phyloP scores from a whole-genome alignment of 2,888 invertebrate genomes.

The Alentia gelatinosa region DNA sequence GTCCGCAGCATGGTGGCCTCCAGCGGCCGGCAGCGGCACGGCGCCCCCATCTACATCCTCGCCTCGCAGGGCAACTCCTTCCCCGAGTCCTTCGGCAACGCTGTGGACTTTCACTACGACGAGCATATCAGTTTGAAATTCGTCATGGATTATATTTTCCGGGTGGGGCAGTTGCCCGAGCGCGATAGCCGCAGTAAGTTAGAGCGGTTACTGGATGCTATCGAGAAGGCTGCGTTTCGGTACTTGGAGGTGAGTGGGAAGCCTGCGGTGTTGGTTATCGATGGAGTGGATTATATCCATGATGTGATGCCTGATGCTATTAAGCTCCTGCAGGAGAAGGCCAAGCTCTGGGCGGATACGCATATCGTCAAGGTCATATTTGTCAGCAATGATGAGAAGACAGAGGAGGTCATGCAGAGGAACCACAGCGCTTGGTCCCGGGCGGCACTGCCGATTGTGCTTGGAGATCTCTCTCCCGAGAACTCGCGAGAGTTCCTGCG shows the following conservation, averaged over 20 bases:
- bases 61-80: slow-evolving; percentile 64
- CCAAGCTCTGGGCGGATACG: slow-evolving; percentile 66
- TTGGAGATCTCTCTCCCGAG: slow-evolving; percentile 59
- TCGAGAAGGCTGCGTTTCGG: slow-evolving; percentile 62
- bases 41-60: slow-evolving; percentile 64
- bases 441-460: slow-evolving; percentile 60
- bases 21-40: slow-evolving; percentile 39
- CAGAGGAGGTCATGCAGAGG: slow-evolving; percentile 58
- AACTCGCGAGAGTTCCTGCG: slow-evolving; percentile 60
- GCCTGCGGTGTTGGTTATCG: slow-evolving; percentile 65
- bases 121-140: slow-evolving; percentile 65
- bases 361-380: slow-evolving; percentile 65
- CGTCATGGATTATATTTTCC: slow-evolving; percentile 62
- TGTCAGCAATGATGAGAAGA: slow-evolving; percentile 62
- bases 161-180: slow-evolving; percentile 61
- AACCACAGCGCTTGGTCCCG: slow-evolving; percentile 64
- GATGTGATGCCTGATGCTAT: slow-evolving; percentile 61
- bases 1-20: slow-evolving; percentile 58
- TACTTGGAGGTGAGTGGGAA: slow-evolving; percentile 56
- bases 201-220: slow-evolving; percentile 62
- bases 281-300: slow-evolving; percentile 59
- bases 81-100: slow-evolving; percentile 62
- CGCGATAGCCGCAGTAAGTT: slow-evolving; percentile 59
- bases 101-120: slow-evolving; percentile 64
- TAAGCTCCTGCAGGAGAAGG: slow-evolving; percentile 61